Conservation (phyloP, 2,797 vertebrate species). For the Scolopax bukidnonensis region DNA sequence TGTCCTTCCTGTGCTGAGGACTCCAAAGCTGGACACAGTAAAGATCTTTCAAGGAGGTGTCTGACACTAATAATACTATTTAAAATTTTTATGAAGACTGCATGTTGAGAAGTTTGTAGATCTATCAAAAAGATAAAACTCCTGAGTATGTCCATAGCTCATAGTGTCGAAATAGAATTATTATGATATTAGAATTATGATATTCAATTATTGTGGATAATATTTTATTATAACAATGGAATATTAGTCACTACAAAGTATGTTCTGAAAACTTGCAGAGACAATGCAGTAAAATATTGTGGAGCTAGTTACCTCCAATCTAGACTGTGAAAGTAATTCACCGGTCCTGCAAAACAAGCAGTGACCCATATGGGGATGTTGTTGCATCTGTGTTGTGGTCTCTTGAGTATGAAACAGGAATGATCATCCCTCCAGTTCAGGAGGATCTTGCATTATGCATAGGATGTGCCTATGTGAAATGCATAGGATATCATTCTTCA, state of each 20-base stretch:
- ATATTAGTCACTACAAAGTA: background rate
- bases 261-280: background rate
- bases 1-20: no score
- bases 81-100: background rate
- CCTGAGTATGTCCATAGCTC: background rate
- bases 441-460: background rate
- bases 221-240: background rate
- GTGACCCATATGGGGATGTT: background rate
- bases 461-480: background rate
- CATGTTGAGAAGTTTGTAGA: background rate
- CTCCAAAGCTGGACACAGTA: no score
- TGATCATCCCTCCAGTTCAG: background rate
- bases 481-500: background rate
- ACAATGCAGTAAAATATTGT: background rate
- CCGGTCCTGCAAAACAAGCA: background rate
- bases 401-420: background rate
- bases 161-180: background rate
- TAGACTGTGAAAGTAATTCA: background rate
- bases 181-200: no score
- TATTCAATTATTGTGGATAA: no score
- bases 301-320: background rate
- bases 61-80: background rate
- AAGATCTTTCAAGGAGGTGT: background rate
- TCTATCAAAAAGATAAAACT: background rate
- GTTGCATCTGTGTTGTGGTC: background rate